Evolutionary conservation across 2,888 invertebrate species (phyloP).

Genomic region (Salticus scenicus): DNA sequence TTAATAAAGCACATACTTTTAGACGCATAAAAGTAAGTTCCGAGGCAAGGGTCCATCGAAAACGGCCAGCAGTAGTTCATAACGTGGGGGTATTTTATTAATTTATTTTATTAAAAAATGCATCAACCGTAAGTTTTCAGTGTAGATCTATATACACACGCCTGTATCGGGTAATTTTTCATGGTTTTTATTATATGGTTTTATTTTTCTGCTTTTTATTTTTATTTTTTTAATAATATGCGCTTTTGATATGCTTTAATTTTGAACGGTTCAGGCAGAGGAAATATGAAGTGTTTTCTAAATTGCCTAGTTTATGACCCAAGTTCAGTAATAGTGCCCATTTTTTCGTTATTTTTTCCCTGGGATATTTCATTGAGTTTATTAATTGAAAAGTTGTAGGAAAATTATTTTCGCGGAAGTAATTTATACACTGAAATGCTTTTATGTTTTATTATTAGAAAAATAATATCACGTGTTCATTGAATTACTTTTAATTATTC

Average conservation of each 20-base stretch:
- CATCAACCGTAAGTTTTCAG: background rate
- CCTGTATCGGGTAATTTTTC: background rate
- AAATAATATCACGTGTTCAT: too few species aligned
- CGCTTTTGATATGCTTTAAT: conserved; percentile 37
- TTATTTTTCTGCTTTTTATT: background rate
- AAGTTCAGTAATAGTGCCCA: background rate
- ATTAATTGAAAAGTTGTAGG: conserved; percentile 1
- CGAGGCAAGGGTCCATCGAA: conserved; percentile 8
- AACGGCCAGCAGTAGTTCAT: conserved; percentile 27
- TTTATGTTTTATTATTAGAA: background rate
- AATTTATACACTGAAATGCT: background rate
- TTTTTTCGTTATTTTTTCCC: background rate
- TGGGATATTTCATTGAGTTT: background rate
- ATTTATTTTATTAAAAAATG: conserved; percentile 57
- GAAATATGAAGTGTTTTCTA: conserved; percentile 23
- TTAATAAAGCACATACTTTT: conserved; percentile 54
- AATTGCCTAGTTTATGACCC: conserved; percentile 48
- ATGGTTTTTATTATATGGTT: conserved; percentile 35
- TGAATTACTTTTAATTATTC: too few species aligned
- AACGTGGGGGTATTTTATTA: conserved; percentile 31
- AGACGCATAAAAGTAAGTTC: conserved; percentile 38
- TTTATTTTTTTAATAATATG: background rate
- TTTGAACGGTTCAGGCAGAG: conserved; percentile 16
- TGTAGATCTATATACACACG: background rate
- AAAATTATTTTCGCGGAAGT: background rate